Percentiles rank a stretch among this genome's conserved stretches.
Evolutionary conservation across 2,113 vertebrate species (phyloP).

Genomic region (Macquaria australasica): DNA sequence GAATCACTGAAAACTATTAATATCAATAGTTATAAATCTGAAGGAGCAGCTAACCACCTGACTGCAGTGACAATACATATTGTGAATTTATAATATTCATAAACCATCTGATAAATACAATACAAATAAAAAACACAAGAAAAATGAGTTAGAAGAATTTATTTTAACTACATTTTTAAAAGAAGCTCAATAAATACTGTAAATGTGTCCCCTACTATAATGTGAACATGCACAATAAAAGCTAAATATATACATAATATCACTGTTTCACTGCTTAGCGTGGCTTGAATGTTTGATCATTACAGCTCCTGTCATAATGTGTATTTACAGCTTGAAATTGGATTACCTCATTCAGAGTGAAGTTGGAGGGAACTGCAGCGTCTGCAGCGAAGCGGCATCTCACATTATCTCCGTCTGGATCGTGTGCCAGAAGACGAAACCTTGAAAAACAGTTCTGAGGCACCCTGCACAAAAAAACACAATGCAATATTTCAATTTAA

Average conservation of each 20-base stretch:
- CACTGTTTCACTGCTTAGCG: background rate
- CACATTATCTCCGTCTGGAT: constrained; percentile 82
- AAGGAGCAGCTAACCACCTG: background rate
- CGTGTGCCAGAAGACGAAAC: constrained; percentile 76
- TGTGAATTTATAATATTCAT: background rate
- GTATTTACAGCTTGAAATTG: background rate
- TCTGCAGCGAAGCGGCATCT: constrained; percentile 61
- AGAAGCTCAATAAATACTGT: background rate
- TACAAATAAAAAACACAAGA: too few species aligned
- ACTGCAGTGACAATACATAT: background rate
- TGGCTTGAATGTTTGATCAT: background rate
- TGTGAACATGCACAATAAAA: background rate
- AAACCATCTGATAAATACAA: background rate
- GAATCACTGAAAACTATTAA: background rate
- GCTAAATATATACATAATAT: background rate
- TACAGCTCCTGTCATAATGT: background rate
- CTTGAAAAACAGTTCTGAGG: constrained; percentile 80
- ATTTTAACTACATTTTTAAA: too few species aligned
- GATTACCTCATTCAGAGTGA: constrained; percentile 74
- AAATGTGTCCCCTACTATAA: background rate
- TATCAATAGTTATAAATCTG: background rate
- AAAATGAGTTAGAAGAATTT: too few species aligned
- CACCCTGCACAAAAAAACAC: constrained; percentile 64
- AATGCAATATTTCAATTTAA: background rate
- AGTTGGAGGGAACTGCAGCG: constrained; percentile 24